Conservation (phyloP, 2,113 vertebrate genomes). For the Ovis canadensis region DNA sequence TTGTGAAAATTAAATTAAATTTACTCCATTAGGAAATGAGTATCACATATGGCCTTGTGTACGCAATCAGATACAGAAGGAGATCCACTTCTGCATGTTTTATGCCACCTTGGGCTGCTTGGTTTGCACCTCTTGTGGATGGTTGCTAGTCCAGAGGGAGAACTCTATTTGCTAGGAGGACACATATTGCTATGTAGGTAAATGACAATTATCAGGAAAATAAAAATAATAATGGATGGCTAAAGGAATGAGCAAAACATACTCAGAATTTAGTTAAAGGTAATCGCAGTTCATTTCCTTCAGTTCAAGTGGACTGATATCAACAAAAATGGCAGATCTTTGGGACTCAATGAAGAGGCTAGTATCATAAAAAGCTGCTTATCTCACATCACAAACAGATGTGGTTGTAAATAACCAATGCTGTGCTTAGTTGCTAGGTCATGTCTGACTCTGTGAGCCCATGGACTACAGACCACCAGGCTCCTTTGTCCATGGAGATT, state of each 20-base stretch:
- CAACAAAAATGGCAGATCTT: not conserved
- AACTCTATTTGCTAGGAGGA: not conserved
- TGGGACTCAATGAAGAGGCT: not conserved
- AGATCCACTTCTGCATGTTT: not conserved
- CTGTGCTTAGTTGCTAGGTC: not conserved
- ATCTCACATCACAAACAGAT: not conserved
- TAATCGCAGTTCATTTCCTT: not conserved
- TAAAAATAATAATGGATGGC: not conserved
- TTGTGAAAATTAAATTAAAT: not conserved
- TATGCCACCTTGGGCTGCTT: not conserved
- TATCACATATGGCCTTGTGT: not conserved
- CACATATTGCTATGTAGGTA: not conserved
- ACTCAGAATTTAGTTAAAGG: not conserved
- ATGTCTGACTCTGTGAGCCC: not conserved
- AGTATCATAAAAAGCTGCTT: not conserved
- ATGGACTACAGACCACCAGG: not conserved
- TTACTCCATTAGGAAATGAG: not conserved
- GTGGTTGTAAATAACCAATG: not conserved
- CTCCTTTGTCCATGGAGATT: not conserved
- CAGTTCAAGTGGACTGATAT: not conserved
- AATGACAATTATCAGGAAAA: not conserved
- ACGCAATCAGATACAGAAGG: not conserved
- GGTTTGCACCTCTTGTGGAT: not conserved
- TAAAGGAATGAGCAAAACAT: not conserved
- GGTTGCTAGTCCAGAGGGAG: not conserved